Base-by-base conservation (phyloP, 2,797 vertebrate genomes). In the Pelochelys cantorii region DNA sequence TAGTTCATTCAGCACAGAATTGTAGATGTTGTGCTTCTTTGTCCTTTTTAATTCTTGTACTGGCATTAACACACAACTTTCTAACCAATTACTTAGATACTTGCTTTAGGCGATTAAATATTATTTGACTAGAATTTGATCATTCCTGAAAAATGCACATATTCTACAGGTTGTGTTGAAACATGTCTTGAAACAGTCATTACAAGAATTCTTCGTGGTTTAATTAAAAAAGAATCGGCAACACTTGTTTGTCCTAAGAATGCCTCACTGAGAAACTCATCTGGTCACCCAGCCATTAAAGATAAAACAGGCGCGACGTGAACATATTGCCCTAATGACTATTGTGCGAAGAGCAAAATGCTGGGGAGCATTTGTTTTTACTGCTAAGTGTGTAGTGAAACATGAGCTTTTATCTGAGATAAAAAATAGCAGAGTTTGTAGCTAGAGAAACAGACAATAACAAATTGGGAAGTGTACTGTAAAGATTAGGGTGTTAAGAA, bases 391-490 rank as follows among this genome's bases (percentile, higher is more conserved):
- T 75, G 42, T 92, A 91, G 22, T 53, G 91, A 96, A 93, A 95
- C 97, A 97, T 97, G 90, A 92, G 90, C 31, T 31, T 88, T 96
- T 96, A 93, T 93, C 86, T 96, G 71, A 62, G 81, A 80, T 90
- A 79, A 88, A 95, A 97, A 97, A 90, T 82, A 96, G 85, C 23
- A 81, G 57, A 94, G 83, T 79, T n/a, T 55, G 18, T 15, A 95
- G 87, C 84, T 82, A 87, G 42, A 89, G 87, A 90, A 92, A 82
- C 68, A 90, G 52, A 86, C 55, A 95, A 74, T 77, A 88, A 95
- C 80, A 90, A 92, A 96, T 5, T 93, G 93, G 79, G 86, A 97
- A 93, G 75, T 48, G 10, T 79, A 83, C 86, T 95, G 57, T 91
- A 95, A 96, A 96, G 95, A 96, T 85, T 85, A 92, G 88, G 86